Evolutionary conservation across 2,888 invertebrate species (phyloP).

Genomic region (Rutpela maculata): DNA sequence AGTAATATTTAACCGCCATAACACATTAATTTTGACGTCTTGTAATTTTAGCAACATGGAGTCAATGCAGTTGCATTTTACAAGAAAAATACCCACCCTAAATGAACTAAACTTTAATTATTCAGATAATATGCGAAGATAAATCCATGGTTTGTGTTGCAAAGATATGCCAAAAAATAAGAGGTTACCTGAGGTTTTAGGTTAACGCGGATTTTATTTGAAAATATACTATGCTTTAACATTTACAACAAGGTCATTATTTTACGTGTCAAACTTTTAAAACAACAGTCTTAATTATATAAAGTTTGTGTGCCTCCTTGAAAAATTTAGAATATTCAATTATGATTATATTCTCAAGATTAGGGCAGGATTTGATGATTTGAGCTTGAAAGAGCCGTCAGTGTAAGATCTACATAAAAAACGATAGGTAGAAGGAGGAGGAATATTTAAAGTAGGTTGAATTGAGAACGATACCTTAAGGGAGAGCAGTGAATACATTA

Average conservation of each 20-base stretch:
- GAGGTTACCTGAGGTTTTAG: neutral
- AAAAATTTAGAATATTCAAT: neutral
- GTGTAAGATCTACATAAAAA: neutral
- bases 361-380: neutral
- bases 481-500: slow-evolving; percentile 19
- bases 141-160: neutral
- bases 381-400: neutral
- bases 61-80: neutral
- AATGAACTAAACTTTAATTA: neutral
- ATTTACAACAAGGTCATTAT: neutral
- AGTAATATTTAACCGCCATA: slow-evolving; percentile 1
- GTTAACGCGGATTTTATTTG: too few relatives aligned
- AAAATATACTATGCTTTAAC: too few relatives aligned
- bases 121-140: neutral
- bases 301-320: neutral
- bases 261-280: neutral
- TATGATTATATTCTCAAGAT: neutral
- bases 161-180: neutral
- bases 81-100: neutral
- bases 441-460: slow-evolving; percentile 6
- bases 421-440: slow-evolving; percentile 8
- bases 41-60: neutral
- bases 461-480: slow-evolving; percentile 7
- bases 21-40: neutral
- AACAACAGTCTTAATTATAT: neutral